Evolutionary conservation across 1,140 invertebrate genomes (phyloP), one percentile per base, ranked within the genome.

Genomic region (Drosophila punjabiensis): DNA sequence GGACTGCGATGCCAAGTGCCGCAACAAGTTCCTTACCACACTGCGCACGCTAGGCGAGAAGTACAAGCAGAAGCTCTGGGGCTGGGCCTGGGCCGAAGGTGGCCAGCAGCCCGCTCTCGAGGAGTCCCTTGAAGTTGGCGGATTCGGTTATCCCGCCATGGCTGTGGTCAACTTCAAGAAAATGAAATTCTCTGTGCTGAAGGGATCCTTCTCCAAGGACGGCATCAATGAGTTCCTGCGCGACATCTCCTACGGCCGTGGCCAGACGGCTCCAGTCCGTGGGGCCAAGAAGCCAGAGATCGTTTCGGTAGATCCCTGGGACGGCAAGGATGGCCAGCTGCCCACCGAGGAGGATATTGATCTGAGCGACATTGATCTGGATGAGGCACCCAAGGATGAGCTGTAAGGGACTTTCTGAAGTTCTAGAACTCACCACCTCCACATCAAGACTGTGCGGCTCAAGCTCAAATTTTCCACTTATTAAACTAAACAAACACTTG

Each of bases 31-130:
- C 93, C 93, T 99, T 13, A 93, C 95, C 11, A 96, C 95, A 6
- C 94, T 99, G 1, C 95, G 94, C 20, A 93, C 95, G 5, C 94
- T 99, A 45, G 98, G 96, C 18, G 98, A 99, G 45, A 98, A 98
- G 93, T 99, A 96, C 94, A 99, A 99, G 94, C 96, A 97, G 93
- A 98, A 99, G 91, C 95, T 96, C 94, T 99, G 99, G 99, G 98
- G 98, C 95, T 99, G 98, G 98, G 94, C 98, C 6, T 99, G 99
- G 99, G 93, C 97, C 4, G 98, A 99, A 94, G 98, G 98, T 52
- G 96, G 96, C 32, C 94, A 96, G 16, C 98, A 99, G 93, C 92
- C 94, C 1, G 95, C 96, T 3, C 88, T 99, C 10, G 99, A 99
- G 94, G 95, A 97, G 80, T 95, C 97, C 5, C 93, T 99, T 28